Conservation (phyloP, 1,140 invertebrate genomes). For the Plutomurus gul region DNA sequence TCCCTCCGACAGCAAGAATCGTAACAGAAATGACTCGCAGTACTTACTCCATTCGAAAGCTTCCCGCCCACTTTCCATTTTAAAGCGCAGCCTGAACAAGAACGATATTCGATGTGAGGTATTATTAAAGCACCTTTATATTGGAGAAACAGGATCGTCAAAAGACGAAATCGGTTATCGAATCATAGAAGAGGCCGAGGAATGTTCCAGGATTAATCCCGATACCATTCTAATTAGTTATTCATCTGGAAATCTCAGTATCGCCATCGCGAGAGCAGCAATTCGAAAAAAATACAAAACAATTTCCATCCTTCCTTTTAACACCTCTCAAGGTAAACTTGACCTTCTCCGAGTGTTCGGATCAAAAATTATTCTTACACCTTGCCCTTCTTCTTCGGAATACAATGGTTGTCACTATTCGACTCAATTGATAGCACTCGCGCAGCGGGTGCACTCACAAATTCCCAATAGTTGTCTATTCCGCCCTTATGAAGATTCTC, state of each 20-base stretch:
- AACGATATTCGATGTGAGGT: neutral
- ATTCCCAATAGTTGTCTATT: neutral
- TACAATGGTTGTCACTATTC: neutral
- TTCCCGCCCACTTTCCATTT: no score
- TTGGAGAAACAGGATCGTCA: neutral
- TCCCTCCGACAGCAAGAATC: neutral
- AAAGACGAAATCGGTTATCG: neutral
- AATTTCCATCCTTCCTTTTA: neutral
- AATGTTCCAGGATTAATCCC: neutral
- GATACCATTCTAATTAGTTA: neutral
- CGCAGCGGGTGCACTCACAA: neutral
- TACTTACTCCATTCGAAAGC: no score
- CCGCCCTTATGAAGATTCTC: neutral
- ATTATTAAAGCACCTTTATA: neutral
- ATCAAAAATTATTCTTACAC: neutral
- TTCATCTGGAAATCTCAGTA: neutral
- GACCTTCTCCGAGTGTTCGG: neutral
- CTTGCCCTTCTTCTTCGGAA: neutral
- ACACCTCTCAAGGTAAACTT: neutral
- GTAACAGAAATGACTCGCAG: no score
- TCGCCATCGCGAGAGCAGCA: neutral
- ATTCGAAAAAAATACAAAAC: neutral
- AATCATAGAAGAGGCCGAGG: neutral
- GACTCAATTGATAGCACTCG: neutral
- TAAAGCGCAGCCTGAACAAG: neutral